Conservation (phyloP, 2,888 invertebrate species). For the Selenia dentaria region DNA sequence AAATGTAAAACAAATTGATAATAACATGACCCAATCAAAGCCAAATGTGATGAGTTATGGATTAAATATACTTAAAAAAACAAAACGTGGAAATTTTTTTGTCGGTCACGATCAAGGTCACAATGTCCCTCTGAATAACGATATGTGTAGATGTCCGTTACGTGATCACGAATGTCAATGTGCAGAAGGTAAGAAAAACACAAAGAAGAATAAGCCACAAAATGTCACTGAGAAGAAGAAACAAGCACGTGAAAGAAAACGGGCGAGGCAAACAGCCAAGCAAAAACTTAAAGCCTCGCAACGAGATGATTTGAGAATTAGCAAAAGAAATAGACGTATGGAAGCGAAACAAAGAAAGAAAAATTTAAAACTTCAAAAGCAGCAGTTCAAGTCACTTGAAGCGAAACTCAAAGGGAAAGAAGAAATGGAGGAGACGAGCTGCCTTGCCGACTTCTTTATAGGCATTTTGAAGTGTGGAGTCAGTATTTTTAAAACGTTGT, state of each 20-base stretch:
- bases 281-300: constrained; percentile 11
- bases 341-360: constrained; percentile 29
- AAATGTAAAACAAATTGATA: too few species aligned
- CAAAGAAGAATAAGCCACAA: not conserved
- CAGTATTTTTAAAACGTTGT: constrained; percentile 15
- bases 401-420: constrained; percentile 33
- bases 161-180: not conserved
- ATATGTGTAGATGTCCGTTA: not conserved
- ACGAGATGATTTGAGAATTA: constrained; percentile 27
- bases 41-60: too few species aligned
- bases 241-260: not conserved
- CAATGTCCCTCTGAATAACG: too few species aligned
- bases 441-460: constrained; percentile 38
- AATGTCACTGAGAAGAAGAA: not conserved
- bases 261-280: not conserved
- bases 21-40: too few species aligned
- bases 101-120: too few species aligned
- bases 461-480: constrained; percentile 37
- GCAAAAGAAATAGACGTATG: constrained; percentile 20
- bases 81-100: too few species aligned
- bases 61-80: too few species aligned
- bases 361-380: constrained; percentile 26
- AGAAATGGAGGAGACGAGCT: constrained; percentile 38
- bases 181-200: not conserved
- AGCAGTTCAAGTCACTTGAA: constrained; percentile 33